Evolutionary conservation across 2,888 invertebrate genomes (phyloP).

Genomic region (Neuroscelio doddi): DNA sequence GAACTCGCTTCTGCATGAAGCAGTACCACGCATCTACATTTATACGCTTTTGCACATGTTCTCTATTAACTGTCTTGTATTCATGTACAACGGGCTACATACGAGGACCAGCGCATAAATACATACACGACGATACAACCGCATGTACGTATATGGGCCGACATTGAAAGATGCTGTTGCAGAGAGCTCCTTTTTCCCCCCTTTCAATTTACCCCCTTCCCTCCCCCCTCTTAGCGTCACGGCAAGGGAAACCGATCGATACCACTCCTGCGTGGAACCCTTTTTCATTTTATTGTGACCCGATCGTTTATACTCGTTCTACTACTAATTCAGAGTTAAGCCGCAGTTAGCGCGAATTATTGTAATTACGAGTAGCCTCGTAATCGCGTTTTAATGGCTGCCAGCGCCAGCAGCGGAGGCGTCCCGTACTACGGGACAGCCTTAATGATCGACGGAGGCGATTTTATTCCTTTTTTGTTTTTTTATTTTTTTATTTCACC

Average conservation of each 20-base stretch:
- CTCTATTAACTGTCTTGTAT: conserved; percentile 45
- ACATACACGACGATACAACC: conserved; percentile 34
- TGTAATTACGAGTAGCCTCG: conserved; percentile 39
- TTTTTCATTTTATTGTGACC: conserved; percentile 38
- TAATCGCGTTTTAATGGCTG: conserved; percentile 36
- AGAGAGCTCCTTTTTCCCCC: conserved; percentile 14
- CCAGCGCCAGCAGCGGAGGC: conserved; percentile 41
- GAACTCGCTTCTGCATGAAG: conserved; percentile 30
- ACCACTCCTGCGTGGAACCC: conserved; percentile 17
- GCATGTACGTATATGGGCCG: conserved; percentile 26
- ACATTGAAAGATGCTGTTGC: conserved; percentile 18
- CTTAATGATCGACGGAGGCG: conserved; percentile 26
- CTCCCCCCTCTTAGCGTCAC: conserved; percentile 15
- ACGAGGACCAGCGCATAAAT: conserved; percentile 33
- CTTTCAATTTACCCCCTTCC: conserved; percentile 21
- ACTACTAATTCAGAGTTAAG: conserved; percentile 38
- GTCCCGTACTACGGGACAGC: conserved; percentile 34
- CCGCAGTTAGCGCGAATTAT: conserved; percentile 41
- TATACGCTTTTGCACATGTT: conserved; percentile 40
- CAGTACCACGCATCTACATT: conserved; percentile 25
- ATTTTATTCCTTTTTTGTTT: conserved; percentile 4
- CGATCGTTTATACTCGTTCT: conserved; percentile 34
- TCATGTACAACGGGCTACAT: conserved; percentile 31
- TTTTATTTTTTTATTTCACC: not conserved
- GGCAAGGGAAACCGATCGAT: conserved; percentile 23